Conservation (phyloP, 2,797 vertebrate species). For the Chanos chanos region DNA sequence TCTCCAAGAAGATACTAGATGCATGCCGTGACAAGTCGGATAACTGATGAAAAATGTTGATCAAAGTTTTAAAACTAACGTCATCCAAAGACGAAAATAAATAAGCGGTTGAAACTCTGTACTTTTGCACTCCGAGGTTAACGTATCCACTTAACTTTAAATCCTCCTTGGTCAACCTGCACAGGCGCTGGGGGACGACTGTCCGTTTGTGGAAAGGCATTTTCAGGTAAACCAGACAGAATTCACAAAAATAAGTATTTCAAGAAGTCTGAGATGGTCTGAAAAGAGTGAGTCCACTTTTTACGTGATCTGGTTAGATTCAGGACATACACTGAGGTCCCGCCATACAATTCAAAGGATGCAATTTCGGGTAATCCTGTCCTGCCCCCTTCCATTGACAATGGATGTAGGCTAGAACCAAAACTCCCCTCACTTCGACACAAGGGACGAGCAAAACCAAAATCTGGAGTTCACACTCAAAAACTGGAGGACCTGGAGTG, state of each 20-base stretch:
- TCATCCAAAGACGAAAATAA: slow-evolving; percentile 70
- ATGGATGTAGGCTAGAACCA: not conserved
- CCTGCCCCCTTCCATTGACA: not conserved
- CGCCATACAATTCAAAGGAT: slow-evolving; percentile 38
- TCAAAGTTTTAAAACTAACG: slow-evolving; percentile 68
- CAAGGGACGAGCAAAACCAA: not conserved
- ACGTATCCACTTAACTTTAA: not conserved
- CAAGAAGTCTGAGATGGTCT: not conserved
- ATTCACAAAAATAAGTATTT: not conserved
- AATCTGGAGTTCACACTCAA: not conserved
- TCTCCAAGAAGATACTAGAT: slow-evolving; percentile 73
- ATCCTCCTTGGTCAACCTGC: slow-evolving; percentile 56
- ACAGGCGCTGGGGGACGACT: slow-evolving; percentile 64
- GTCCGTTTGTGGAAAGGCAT: slow-evolving; percentile 77
- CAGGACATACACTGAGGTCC: slow-evolving; percentile 21
- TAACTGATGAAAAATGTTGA: slow-evolving; percentile 73
- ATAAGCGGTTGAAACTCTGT: not conserved
- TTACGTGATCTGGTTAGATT: not conserved
- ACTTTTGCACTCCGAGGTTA: not conserved
- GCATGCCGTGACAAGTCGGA: slow-evolving; percentile 78
- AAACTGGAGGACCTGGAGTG: not conserved
- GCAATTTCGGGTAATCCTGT: slow-evolving; percentile 9
- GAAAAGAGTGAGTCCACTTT: not conserved
- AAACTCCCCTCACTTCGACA: not conserved
- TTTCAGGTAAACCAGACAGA: not conserved